Evolutionary conservation across 2,797 vertebrate genomes (phyloP).

Genomic region (Epinephelus coioides): DNA sequence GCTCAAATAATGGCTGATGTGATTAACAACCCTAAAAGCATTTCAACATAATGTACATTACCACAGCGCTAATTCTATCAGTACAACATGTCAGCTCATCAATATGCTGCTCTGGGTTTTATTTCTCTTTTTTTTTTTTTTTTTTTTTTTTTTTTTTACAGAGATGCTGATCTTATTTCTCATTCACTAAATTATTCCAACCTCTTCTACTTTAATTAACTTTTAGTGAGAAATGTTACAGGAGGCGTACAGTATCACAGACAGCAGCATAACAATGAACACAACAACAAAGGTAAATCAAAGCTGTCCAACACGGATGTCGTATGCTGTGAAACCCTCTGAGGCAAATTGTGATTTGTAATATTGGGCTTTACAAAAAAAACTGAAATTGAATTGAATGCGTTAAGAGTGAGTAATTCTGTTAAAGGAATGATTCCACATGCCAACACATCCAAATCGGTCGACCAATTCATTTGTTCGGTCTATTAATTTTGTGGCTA

Average conservation of each 20-base stretch:
- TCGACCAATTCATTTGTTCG: too few species aligned
- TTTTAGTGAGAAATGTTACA: too few species aligned
- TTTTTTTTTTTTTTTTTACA: background rate
- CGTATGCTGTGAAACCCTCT: too few species aligned
- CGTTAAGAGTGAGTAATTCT: too few species aligned
- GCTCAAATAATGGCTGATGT: conserved; percentile 8
- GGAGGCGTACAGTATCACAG: background rate
- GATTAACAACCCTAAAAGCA: conserved; percentile 13
- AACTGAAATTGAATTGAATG: too few species aligned
- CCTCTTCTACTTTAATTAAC: background rate
- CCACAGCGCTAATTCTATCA: background rate
- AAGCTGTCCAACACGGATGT: too few species aligned
- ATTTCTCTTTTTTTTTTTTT: background rate
- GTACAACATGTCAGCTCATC: background rate
- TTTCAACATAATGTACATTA: background rate
- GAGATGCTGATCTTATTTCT: background rate
- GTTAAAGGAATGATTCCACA: too few species aligned
- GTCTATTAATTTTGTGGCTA: too few species aligned
- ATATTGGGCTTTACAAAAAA: too few species aligned
- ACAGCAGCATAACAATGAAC: background rate
- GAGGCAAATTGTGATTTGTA: too few species aligned
- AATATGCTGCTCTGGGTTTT: background rate
- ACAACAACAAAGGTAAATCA: background rate
- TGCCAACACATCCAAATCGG: too few species aligned
- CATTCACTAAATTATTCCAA: background rate